phyloP scores from a whole-genome alignment of 2,113 vertebrate species.

The Lethenteron camtschaticum region DNA sequence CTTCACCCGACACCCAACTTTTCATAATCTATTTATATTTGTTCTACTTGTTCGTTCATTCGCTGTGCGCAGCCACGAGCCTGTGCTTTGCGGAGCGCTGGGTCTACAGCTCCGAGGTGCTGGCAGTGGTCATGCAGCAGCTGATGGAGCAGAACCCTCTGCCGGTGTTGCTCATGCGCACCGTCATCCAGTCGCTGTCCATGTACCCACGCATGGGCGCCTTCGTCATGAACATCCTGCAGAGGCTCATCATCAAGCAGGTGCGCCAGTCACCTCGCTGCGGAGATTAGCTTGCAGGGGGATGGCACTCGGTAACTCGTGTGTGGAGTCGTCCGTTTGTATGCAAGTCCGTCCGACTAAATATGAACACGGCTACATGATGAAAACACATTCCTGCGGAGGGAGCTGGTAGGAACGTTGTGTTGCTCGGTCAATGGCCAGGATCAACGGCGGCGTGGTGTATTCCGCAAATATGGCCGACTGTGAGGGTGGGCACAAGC shows the following conservation, averaged over 20 bases:
- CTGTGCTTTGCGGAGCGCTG: constrained; percentile 71
- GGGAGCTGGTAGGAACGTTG: too few relatives aligned
- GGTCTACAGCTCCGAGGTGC: constrained; percentile 72
- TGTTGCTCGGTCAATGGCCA: too few relatives aligned
- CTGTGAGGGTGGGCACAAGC: too few relatives aligned
- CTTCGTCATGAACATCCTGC: constrained; percentile 86
- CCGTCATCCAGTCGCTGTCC: constrained; percentile 76
- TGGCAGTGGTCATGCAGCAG: constrained; percentile 91
- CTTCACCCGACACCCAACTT: too few relatives aligned
- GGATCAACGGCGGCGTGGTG: too few relatives aligned
- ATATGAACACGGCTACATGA: too few relatives aligned
- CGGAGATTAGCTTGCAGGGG: neutral
- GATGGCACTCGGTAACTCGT: neutral
- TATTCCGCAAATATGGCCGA: too few relatives aligned
- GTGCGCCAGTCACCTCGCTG: constrained; percentile 16
- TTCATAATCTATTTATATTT: neutral
- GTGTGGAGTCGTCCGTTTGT: neutral
- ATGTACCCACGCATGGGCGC: constrained; percentile 76
- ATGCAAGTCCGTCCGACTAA: too few relatives aligned
- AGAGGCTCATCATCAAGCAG: constrained; percentile 79
- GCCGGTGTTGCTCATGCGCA: constrained; percentile 79
- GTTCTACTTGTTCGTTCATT: neutral
- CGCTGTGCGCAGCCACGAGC: constrained; percentile 49
- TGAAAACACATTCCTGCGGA: too few relatives aligned
- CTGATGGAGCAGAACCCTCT: constrained; percentile 79